Percentiles rank a stretch among this genome's conserved stretches.
phyloP scores from a whole-genome alignment of 2,113 vertebrate species.

The Daubentonia madagascariensis region DNA sequence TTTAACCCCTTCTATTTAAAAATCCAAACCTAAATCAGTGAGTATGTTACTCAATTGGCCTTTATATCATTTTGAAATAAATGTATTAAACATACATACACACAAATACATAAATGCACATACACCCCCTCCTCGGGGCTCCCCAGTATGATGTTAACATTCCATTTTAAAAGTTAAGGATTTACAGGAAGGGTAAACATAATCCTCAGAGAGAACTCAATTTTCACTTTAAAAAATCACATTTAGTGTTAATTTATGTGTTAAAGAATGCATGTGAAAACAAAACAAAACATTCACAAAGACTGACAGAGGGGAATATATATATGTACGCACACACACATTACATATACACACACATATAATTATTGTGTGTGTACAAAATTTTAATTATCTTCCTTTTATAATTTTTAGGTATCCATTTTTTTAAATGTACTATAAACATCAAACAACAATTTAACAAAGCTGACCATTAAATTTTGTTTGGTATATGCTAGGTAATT shows the following conservation, averaged over 20 bases:
- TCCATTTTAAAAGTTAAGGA: constrained; percentile 13
- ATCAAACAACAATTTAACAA: not conserved
- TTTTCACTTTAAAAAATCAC: constrained; percentile 43
- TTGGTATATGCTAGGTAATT: not conserved
- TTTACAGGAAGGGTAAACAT: not conserved
- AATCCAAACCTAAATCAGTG: not conserved
- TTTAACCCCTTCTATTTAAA: not conserved
- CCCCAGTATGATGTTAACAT: not conserved
- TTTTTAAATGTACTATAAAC: not conserved
- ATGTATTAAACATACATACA: not conserved
- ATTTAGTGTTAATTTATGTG: constrained; percentile 37
- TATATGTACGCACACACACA: not conserved
- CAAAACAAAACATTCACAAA: constrained; percentile 21
- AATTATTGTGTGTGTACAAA: not conserved
- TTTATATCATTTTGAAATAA: not conserved
- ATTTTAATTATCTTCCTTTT: not conserved
- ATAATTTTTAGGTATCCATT: not conserved
- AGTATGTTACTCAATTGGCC: not conserved
- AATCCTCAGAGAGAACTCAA: constrained; percentile 33
- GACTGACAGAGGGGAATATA: not conserved
- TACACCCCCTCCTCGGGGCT: not conserved
- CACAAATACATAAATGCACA: not conserved
- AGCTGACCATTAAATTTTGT: not conserved
- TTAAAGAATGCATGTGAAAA: constrained; percentile 8
- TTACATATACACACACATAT: not conserved